Base-by-base conservation (phyloP, 2,797 vertebrate genomes). In the Premnoplex brunnescens region DNA sequence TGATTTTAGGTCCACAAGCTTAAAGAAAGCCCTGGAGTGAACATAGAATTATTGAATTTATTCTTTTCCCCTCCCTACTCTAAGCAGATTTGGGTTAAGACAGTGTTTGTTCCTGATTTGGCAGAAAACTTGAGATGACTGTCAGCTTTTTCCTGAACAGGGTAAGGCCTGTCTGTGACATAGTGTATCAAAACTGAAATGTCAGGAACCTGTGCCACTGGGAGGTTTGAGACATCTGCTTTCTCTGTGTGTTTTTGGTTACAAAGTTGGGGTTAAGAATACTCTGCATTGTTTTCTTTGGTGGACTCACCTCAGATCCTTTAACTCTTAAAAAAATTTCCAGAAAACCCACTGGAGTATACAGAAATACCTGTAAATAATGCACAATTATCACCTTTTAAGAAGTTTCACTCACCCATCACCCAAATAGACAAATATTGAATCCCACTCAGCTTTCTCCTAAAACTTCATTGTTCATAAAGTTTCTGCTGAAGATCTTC, bases 71-170 rank as follows among this genome's bases (percentile, higher is more conserved):
- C 2, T 4, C 9, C 17, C 36, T 63, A n/a, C 27, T 87, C 41
- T 67, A 85, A 66, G 43, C 56, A 89, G 78, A 92, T 87, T 91
- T 77, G 30, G 43, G 46, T 93, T 95, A 83, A 90, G 73, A 81
- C 28, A n/a, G 64, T 54, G 58, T 59, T 87, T 88, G 48, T 28
- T 69, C n/a, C 59, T 87, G 59, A 82, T 90, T 82, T 92, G 52
- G 43, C 86, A 79, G 60, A 75, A 91, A 59, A 67, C 30, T 23
- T 59, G 59, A 63, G 34, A 55, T 63, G 76, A 22, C 37, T 91
- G 32, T 85, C 58, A 66, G 55, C 32, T 75, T 91, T 91, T 86
- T 58, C 62, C 55, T 0, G 0, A 54, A 34, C 21, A 4, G 34
- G 24, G 17, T 30, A 48, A 69, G 52, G 15, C 22, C 36, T 67